Base-by-base conservation (phyloP, 1,140 invertebrate species). In the Micrasema longulum region DNA sequence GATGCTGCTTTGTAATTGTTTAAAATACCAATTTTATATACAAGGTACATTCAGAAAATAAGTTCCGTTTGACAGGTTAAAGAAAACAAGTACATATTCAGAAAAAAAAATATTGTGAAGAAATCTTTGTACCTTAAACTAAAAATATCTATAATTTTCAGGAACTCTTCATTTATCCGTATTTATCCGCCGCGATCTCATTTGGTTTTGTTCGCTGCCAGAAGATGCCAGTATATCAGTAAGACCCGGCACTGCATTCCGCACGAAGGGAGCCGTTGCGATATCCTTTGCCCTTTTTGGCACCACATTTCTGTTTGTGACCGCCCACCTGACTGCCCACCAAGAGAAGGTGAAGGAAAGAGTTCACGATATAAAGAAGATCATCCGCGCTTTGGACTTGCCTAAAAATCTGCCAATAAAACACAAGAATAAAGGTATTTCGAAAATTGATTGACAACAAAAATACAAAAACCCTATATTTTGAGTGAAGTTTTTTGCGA, bases 161-260 rank as follows among this genome's bases (percentile, higher is more conserved):
- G 96, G 96, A 14, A 95, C 94, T 50, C 85, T 98, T 26, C 94
- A 97, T 82, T 80, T 97, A 43, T 90, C 91, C 38, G 84, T 98
- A 64, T 98, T 96, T 80, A 86, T 98, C 60, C 82, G 95, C 47
- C 85, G 95, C 71, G 96, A 98, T 82, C 87, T 98, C 2, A 94
- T 97, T 74, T 97, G 96, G 95, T 97, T 94, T 79, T 95, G 94
- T 80, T 97, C 90, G 78, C 88, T 93, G n/a, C 90, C 94, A 0
- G 95, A 98, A 85, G 94, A 96, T 75, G 91, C 91, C 12, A 91
- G 88, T 76, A 88, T 95, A 68, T 95, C 94, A 9, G 94, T 95
- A n/a, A 86, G 96, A 76, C 92, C 94, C 0, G 94, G 91, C 0
- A 94, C 91, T 47, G 92, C 93, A 0, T 95, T 97, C 78, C 89